Evolutionary conservation across 2,113 vertebrate genomes (phyloP).

Genomic region (Urocitellus parryii): DNA sequence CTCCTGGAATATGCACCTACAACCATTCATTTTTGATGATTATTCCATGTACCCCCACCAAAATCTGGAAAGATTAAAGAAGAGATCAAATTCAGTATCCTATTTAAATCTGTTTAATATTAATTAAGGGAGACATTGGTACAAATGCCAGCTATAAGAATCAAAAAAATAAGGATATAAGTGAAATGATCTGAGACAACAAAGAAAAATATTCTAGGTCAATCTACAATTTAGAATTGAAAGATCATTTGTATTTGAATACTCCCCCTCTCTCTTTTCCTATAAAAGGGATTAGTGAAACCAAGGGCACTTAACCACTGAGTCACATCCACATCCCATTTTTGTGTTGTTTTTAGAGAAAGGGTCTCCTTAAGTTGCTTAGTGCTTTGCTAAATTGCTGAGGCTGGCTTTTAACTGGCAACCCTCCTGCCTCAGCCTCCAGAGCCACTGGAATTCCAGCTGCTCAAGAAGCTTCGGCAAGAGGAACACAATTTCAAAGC

Average conservation of each 20-base stretch:
- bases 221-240: background rate
- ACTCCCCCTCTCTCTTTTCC: too few species aligned
- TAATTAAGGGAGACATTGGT: background rate
- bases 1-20: background rate
- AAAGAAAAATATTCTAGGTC: background rate
- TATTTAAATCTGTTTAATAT: background rate
- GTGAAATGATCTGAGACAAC: background rate
- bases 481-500: background rate
- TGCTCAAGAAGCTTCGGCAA: background rate
- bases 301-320: too few species aligned
- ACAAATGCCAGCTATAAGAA: background rate
- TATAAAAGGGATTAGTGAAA: too few species aligned
- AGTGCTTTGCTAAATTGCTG: too few species aligned
- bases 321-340: too few species aligned
- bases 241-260: background rate
- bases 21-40: background rate
- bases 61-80: background rate
- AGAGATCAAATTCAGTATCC: background rate
- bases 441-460: background rate
- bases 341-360: too few species aligned
- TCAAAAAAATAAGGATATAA: background rate
- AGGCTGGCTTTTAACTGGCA: too few species aligned
- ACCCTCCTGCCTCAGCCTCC: too few species aligned
- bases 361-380: too few species aligned
- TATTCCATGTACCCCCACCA: background rate